Conservation (phyloP, 2,113 vertebrate genomes). For the Colinus virginianus region DNA sequence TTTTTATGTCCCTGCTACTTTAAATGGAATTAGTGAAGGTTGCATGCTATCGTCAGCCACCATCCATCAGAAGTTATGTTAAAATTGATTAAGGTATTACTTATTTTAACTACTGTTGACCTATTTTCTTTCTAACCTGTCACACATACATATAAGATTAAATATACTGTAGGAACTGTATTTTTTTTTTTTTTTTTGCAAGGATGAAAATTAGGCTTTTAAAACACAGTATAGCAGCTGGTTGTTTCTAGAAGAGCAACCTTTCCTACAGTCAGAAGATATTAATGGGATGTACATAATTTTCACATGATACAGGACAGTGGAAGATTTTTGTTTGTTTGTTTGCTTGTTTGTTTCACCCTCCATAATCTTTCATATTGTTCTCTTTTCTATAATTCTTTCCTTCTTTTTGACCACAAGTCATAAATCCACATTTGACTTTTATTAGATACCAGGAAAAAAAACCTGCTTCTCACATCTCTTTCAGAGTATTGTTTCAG, state of each 20-base stretch:
- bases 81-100: constrained; percentile 75
- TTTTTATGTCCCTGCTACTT: constrained; percentile 42
- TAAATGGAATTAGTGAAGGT: constrained; percentile 60
- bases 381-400: not conserved
- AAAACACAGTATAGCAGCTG: not conserved
- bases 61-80: constrained; percentile 64
- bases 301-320: not conserved
- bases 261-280: not conserved
- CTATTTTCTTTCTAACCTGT: constrained; percentile 69
- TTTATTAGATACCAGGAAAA: not conserved
- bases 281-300: not conserved
- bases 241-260: not conserved
- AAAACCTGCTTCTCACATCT: not conserved
- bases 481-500: not conserved
- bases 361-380: not conserved
- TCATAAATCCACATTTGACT: not conserved
- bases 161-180: not conserved
- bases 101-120: constrained; percentile 73
- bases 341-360: not conserved
- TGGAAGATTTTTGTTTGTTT: not conserved
- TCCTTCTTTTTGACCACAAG: not conserved
- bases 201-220: not conserved
- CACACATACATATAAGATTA: constrained; percentile 44
- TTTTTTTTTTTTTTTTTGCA: not conserved
- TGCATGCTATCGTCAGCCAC: constrained; percentile 36